Percentiles rank a stretch among this genome's conserved stretches.
Conservation (phyloP, 2,888 invertebrate genomes). For the Malacosoma neustria region DNA sequence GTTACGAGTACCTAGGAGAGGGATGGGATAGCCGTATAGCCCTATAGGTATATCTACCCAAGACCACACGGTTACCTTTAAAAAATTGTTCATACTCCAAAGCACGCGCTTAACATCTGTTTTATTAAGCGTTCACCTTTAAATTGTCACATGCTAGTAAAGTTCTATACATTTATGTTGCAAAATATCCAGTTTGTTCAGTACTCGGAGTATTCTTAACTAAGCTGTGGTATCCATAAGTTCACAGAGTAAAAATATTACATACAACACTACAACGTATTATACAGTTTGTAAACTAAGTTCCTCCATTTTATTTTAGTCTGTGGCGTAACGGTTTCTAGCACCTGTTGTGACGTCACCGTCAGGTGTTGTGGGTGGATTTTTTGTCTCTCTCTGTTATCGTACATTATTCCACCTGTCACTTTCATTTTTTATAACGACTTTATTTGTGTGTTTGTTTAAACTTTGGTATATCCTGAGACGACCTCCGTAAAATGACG, state of each 20-base stretch:
- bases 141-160: neutral
- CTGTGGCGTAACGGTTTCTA: neutral
- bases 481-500: no score
- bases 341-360: neutral
- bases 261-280: neutral
- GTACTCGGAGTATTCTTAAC: neutral
- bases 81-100: neutral
- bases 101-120: neutral
- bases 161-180: neutral
- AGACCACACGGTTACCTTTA: no score
- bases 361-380: neutral
- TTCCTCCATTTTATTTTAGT: neutral
- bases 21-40: no score
- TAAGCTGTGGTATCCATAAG: neutral
- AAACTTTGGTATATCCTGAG: no score
- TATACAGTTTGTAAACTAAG: neutral
- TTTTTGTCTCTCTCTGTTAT: neutral
- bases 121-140: neutral
- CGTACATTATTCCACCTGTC: neutral
- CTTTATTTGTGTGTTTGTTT: no score
- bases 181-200: neutral
- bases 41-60: no score
- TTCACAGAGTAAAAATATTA: neutral
- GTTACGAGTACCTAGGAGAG: no score
- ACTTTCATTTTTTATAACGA: neutral